These are phyloP conservation scores for Nipponia nippon DNA, from an alignment of 2,113 vertebrate species.

Conservation along the genomic window DNA sequence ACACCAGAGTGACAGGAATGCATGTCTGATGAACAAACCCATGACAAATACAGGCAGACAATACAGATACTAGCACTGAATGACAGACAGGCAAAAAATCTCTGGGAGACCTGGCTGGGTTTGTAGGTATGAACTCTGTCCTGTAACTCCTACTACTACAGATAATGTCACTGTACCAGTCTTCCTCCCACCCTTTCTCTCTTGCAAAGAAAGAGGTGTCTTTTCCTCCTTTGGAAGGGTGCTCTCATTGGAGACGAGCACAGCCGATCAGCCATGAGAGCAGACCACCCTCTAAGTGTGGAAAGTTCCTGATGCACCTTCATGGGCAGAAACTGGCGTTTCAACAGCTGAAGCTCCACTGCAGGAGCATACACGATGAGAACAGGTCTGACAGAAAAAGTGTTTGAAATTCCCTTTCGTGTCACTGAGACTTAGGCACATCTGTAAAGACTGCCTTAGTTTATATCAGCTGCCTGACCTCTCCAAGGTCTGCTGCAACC, in stretches of 20 bases:
- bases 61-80: not conserved
- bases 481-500: not conserved
- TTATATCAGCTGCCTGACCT: not conserved
- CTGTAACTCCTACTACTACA: not conserved
- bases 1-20: not conserved
- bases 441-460: not conserved
- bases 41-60: not conserved
- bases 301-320: not conserved
- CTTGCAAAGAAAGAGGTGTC: not conserved
- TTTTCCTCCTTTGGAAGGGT: not conserved
- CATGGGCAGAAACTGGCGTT: fast-evolving
- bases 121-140: not conserved
- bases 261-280: fast-evolving
- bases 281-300: not conserved
- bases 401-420: not conserved
- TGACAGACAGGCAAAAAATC: fast-evolving
- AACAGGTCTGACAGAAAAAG: not conserved
- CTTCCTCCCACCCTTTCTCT: not conserved
- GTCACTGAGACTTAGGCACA: not conserved
- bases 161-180: not conserved
- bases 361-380: fast-evolving
- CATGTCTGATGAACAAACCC: not conserved
- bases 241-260: fast-evolving
- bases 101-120: not conserved
- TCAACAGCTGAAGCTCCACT: fast-evolving